Conservation (phyloP, 1,140 invertebrate genomes). For the Brachionus koreanus region DNA sequence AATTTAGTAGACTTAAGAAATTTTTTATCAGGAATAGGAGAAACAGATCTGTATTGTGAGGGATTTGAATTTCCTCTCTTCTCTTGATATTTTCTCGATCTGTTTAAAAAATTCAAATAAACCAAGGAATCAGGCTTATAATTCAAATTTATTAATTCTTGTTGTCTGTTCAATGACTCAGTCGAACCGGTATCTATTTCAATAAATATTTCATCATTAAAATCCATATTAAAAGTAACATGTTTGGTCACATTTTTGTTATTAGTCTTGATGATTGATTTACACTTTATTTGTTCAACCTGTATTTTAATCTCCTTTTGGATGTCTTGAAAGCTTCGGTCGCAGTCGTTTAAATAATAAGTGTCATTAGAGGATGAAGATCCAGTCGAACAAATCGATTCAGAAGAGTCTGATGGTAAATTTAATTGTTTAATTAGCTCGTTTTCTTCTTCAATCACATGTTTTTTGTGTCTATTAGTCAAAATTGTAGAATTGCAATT, state of each 20-base stretch:
- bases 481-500: neutral
- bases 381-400: neutral
- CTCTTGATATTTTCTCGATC: slow-evolving; percentile 9
- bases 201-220: slow-evolving; percentile 20
- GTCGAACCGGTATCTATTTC: slow-evolving; percentile 9
- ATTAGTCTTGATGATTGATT: slow-evolving; percentile 15
- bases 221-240: slow-evolving; percentile 27
- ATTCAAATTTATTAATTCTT: slow-evolving; percentile 18
- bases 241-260: neutral
- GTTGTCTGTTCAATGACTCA: neutral
- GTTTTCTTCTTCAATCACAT: neutral
- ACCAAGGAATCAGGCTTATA: slow-evolving; percentile 1
- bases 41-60: neutral
- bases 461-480: neutral
- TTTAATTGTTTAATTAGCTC: neutral
- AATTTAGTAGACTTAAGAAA: neutral
- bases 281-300: neutral
- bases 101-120: slow-evolving; percentile 20
- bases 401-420: neutral
- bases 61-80: neutral
- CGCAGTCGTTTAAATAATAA: slow-evolving; percentile 14
- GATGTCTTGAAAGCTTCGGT: neutral
- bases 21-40: neutral
- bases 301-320: neutral
- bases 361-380: neutral